Conservation (phyloP, 2,113 vertebrate genomes). For the Neoarius graeffei region DNA sequence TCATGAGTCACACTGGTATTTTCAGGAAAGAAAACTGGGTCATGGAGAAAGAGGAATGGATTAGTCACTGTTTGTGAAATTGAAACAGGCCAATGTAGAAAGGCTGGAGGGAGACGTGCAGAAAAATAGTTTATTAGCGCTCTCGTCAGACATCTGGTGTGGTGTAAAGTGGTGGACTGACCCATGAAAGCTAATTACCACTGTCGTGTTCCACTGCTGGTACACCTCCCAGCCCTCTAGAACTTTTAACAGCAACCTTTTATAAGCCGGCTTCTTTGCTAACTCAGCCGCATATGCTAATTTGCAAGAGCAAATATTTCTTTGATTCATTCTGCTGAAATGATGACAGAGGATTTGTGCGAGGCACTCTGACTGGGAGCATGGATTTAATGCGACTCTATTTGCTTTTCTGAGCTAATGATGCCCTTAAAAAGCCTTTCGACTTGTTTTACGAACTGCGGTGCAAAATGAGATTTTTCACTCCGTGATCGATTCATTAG, state of each 20-base stretch:
- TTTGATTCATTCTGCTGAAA: background rate
- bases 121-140: background rate
- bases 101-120: background rate
- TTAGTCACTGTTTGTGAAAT: conserved; percentile 9
- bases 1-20: conserved; percentile 5
- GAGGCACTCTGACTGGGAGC: background rate
- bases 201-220: background rate
- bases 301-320: conserved; percentile 14
- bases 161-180: background rate
- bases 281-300: background rate
- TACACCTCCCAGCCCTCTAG: background rate
- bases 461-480: conserved; percentile 39
- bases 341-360: background rate
- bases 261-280: background rate
- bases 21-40: background rate
- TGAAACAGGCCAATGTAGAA: background rate
- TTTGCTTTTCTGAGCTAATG: conserved; percentile 20
- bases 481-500: conserved; percentile 45
- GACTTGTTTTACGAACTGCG: conserved; percentile 32
- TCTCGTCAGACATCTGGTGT: background rate
- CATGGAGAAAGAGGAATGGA: background rate
- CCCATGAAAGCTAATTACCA: conserved; percentile 32
- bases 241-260: background rate
- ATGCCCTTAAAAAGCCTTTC: conserved; percentile 38
- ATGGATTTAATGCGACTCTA: conserved; percentile 27